A percentile compares a stretch with the other conserved stretches of the same genome.
phyloP scores from a whole-genome alignment of 2,113 vertebrate species.

The Sphyrna mokarran region DNA sequence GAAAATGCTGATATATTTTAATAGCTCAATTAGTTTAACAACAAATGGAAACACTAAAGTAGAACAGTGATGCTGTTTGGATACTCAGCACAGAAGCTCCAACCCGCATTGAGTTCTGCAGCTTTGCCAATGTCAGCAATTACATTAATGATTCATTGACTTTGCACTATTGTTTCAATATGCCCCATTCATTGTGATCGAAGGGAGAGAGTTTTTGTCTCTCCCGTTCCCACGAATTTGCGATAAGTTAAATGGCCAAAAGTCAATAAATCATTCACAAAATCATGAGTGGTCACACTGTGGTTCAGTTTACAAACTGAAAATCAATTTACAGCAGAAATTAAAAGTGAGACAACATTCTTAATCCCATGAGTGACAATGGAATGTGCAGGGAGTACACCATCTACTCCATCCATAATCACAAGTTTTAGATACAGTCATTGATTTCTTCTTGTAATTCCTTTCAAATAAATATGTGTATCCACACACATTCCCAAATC shows the following conservation, averaged over 20 bases:
- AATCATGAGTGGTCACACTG: neutral
- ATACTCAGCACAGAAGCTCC: neutral
- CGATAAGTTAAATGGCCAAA: constrained; percentile 1
- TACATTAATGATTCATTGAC: constrained; percentile 30
- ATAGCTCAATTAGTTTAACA: constrained; percentile 19
- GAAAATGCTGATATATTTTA: constrained; percentile 27
- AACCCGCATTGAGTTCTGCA: no score
- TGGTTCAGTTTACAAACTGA: constrained; percentile 30
- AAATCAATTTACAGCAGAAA: constrained; percentile 34
- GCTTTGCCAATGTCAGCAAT: constrained; percentile 8
- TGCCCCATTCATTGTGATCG: neutral
- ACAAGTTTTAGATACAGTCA: neutral
- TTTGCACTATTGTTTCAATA: neutral
- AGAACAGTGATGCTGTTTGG: neutral
- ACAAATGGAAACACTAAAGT: constrained; percentile 16
- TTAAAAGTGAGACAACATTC: neutral
- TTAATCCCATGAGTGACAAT: neutral
- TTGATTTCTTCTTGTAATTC: neutral
- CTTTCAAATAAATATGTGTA: neutral
- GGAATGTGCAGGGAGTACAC: neutral
- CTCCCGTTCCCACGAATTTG: constrained; percentile 1
- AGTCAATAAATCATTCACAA: constrained; percentile 29
- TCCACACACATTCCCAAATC: neutral
- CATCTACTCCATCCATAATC: neutral
- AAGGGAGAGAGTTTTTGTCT: neutral